These are phyloP conservation scores for Sebastes steindachneri DNA, from an alignment of 2,797 vertebrate species.

Conservation along the genomic window DNA sequence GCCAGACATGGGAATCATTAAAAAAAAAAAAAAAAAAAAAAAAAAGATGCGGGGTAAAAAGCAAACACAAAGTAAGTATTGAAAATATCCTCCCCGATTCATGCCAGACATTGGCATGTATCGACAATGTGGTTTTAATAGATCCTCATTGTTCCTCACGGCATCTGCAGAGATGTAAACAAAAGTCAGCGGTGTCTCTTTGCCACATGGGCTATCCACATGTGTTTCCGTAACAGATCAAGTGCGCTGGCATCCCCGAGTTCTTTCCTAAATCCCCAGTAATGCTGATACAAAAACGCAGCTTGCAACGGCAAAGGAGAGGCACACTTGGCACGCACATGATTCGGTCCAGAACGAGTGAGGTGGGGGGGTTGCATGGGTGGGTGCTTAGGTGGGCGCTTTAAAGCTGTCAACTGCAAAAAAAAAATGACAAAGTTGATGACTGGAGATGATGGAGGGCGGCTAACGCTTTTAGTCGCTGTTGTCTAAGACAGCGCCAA, in stretches of 20 bases:
- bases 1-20: conserved; percentile 66
- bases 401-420: conserved; percentile 38
- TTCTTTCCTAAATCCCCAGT: conserved; percentile 54
- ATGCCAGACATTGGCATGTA: conserved; percentile 69
- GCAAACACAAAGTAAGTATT: conserved; percentile 65
- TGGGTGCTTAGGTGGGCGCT: conserved; percentile 11
- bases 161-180: conserved; percentile 73
- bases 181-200: conserved; percentile 65
- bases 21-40: conserved; percentile 24
- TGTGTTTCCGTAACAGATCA: conserved; percentile 69
- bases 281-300: conserved; percentile 56
- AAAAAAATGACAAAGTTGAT: conserved; percentile 31
- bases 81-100: conserved; percentile 69
- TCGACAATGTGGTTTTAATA: conserved; percentile 76
- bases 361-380: neutral
- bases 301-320: conserved; percentile 34
- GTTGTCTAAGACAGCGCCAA: conserved; percentile 50
- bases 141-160: conserved; percentile 61
- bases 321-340: conserved; percentile 39
- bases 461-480: conserved; percentile 22
- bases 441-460: neutral
- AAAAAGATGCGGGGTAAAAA: conserved; percentile 41
- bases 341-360: conserved; percentile 5
- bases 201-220: conserved; percentile 59
- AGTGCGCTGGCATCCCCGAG: conserved; percentile 45